A percentile compares a stretch with the other conserved stretches of the same genome.
phyloP scores from a whole-genome alignment of 2,113 vertebrate species.

The Oceanodroma tethys region DNA sequence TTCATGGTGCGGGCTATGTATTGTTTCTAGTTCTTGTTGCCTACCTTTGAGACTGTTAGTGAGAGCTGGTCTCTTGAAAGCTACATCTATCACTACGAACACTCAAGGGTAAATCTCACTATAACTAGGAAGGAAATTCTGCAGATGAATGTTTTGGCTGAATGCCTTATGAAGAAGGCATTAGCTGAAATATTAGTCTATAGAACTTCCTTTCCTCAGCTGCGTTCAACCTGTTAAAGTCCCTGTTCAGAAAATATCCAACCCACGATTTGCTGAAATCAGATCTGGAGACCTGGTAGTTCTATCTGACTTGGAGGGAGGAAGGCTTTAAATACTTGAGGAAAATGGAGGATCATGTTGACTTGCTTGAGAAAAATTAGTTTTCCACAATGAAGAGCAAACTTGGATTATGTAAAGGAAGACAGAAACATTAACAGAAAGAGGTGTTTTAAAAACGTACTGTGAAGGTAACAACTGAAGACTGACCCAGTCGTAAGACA shows the following conservation, averaged over 20 bases:
- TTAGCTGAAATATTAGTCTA: constrained; percentile 45
- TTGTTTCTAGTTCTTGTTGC: background rate
- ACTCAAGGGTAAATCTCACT: constrained; percentile 15
- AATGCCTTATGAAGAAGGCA: constrained; percentile 28
- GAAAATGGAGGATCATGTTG: background rate
- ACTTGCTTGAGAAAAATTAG: background rate
- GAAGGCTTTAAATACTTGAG: background rate
- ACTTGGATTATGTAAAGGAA: background rate
- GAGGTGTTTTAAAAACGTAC: background rate
- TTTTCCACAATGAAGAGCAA: background rate
- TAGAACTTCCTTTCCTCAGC: constrained; percentile 24
- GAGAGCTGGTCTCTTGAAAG: constrained; percentile 19
- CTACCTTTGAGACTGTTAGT: constrained; percentile 25
- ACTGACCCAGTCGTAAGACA: background rate
- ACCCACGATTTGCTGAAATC: background rate
- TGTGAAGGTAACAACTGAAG: background rate
- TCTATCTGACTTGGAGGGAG: background rate
- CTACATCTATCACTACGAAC: constrained; percentile 10
- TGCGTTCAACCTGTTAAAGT: constrained; percentile 12
- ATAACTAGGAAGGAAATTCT: constrained; percentile 45
- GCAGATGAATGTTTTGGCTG: constrained; percentile 43
- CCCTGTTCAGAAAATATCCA: constrained; percentile 3
- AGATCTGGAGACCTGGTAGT: background rate
- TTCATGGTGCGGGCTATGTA: background rate
- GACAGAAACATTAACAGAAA: background rate